Percentiles rank a stretch among this genome's conserved stretches.
Conservation (phyloP, 2,113 vertebrate genomes). For the Strigops habroptila region DNA sequence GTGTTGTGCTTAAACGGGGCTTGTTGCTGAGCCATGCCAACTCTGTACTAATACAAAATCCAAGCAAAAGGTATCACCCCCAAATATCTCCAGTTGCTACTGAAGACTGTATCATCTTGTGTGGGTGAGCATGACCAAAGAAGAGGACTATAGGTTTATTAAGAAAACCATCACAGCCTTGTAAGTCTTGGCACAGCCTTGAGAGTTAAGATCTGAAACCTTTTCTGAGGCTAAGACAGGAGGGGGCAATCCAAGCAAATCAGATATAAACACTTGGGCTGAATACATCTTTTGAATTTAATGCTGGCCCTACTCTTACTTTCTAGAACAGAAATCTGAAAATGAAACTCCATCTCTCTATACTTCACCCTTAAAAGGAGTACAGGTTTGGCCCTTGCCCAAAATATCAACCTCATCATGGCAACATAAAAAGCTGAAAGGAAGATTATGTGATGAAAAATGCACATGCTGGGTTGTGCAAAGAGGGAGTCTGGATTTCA, state of each 20-base stretch:
- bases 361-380: not conserved
- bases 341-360: not conserved
- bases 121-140: not conserved
- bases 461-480: not conserved
- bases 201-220: not conserved
- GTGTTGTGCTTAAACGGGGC: not conserved
- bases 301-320: not conserved
- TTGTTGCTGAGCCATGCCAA: not conserved
- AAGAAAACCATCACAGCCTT: not conserved
- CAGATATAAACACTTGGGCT: not conserved
- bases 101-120: not conserved
- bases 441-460: not conserved
- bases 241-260: not conserved
- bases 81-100: not conserved
- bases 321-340: not conserved
- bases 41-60: not conserved
- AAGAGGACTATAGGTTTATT: not conserved
- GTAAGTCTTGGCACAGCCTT: not conserved
- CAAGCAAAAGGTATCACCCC: not conserved
- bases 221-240: not conserved
- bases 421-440: not conserved
- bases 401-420: not conserved
- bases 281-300: not conserved
- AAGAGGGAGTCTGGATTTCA: not conserved
- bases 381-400: not conserved